These are phyloP conservation scores for Dynastes grantii DNA, from an alignment of 2,888 invertebrate species.

Conservation along the genomic window DNA sequence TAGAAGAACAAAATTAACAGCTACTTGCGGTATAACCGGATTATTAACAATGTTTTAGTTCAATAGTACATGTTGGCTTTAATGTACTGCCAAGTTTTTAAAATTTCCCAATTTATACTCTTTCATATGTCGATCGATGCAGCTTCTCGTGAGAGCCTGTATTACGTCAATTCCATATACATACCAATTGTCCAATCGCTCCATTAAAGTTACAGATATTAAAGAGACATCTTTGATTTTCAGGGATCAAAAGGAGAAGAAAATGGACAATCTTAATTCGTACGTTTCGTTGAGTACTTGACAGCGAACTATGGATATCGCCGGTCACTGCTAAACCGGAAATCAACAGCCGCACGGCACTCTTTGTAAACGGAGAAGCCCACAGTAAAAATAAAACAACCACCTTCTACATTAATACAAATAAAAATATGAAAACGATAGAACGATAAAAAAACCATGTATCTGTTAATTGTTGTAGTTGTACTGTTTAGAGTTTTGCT, in stretches of 20 bases:
- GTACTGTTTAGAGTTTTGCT: conserved; percentile 64
- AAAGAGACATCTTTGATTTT: conserved; percentile 47
- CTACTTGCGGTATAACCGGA: too few species aligned
- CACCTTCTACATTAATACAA: neutral
- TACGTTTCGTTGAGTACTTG: conserved; percentile 82
- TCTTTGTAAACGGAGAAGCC: neutral
- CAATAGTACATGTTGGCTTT: too few species aligned
- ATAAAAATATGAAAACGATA: conserved; percentile 38
- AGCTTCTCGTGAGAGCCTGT: neutral
- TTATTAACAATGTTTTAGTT: too few species aligned
- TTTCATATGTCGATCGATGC: too few species aligned
- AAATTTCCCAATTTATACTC: too few species aligned
- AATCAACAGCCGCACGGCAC: conserved; percentile 13
- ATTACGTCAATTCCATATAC: neutral
- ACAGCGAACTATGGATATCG: conserved; percentile 75
- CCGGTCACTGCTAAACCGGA: conserved; percentile 63
- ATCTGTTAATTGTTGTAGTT: conserved; percentile 69
- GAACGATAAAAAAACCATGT: conserved; percentile 52
- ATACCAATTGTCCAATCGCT: neutral
- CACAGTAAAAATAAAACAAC: neutral
- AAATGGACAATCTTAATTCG: conserved; percentile 89
- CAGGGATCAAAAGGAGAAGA: conserved; percentile 91
- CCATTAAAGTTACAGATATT: neutral
- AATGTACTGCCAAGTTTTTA: too few species aligned
- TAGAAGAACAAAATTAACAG: too few species aligned